Conservation (phyloP, 2,888 invertebrate species). For the Osedax fenrisi region DNA sequence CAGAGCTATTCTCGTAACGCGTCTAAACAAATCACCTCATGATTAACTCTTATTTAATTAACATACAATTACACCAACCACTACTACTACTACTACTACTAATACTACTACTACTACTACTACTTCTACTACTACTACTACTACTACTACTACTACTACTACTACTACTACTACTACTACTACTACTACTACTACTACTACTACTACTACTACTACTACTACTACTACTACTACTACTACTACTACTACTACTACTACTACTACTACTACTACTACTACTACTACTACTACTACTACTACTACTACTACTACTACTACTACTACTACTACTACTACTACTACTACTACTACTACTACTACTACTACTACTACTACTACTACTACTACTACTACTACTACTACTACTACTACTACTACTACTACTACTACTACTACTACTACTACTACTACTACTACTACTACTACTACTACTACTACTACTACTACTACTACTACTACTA, state of each 20-base stretch:
- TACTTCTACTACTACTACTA: background rate
- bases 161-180: constrained; percentile 2
- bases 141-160: background rate
- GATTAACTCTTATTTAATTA: no score
- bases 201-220: constrained; percentile 2
- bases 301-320: no score
- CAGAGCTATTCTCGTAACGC: no score
- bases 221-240: constrained; percentile 2
- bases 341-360: constrained; percentile 2
- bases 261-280: no score
- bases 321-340: background rate
- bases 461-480: constrained; percentile 2
- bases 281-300: constrained; percentile 2
- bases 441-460: constrained; percentile 2
- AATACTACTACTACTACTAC: background rate
- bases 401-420: background rate
- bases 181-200: background rate
- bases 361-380: constrained; percentile 2
- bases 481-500: constrained; percentile 2
- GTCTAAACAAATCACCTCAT: no score
- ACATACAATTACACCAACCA: background rate
- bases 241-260: constrained; percentile 2
- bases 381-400: background rate
- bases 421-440: background rate
- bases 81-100: background rate